Conservation (phyloP, 1,140 invertebrate species). For the Drosophila setifemur region DNA sequence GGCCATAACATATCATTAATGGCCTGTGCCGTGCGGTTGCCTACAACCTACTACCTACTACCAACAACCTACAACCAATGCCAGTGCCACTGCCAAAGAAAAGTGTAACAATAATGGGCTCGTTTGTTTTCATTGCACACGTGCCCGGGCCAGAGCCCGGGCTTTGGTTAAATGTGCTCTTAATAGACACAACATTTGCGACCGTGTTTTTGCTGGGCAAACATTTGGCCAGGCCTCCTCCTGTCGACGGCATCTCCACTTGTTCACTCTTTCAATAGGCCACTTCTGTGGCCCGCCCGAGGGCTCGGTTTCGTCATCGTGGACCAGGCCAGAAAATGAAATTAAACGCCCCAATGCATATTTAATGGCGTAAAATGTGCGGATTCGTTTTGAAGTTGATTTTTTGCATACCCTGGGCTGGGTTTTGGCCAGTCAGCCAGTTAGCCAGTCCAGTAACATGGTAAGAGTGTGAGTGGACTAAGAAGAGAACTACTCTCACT, state of each 20-base stretch:
- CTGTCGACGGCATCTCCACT: neutral
- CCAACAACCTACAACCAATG: too few species aligned
- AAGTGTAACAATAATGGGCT: slow-evolving; percentile 69
- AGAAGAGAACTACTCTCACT: too few species aligned
- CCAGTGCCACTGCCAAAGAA: slow-evolving; percentile 17
- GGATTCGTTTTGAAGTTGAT: slow-evolving; percentile 21
- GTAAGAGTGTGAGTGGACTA: neutral
- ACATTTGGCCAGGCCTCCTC: slow-evolving; percentile 30
- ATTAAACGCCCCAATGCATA: slow-evolving; percentile 43
- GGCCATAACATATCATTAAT: slow-evolving; percentile 68
- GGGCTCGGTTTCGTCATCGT: slow-evolving; percentile 14
- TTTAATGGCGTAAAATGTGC: slow-evolving; percentile 40
- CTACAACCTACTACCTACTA: neutral
- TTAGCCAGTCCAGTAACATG: neutral
- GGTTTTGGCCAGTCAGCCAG: neutral
- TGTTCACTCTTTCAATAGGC: slow-evolving; percentile 2
- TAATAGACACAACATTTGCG: slow-evolving; percentile 67
- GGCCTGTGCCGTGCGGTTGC: neutral
- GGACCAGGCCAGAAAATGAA: slow-evolving; percentile 23
- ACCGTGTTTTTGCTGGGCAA: slow-evolving; percentile 51
- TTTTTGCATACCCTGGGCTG: neutral
- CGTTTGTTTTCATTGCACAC: slow-evolving; percentile 69
- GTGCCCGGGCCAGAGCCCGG: slow-evolving; percentile 45
- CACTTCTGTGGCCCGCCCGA: slow-evolving; percentile 13
- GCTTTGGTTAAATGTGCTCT: slow-evolving; percentile 56